These are phyloP conservation scores for Oryctolagus cuniculus DNA, from an alignment of 2,113 vertebrate genomes.

Conservation along the genomic window DNA sequence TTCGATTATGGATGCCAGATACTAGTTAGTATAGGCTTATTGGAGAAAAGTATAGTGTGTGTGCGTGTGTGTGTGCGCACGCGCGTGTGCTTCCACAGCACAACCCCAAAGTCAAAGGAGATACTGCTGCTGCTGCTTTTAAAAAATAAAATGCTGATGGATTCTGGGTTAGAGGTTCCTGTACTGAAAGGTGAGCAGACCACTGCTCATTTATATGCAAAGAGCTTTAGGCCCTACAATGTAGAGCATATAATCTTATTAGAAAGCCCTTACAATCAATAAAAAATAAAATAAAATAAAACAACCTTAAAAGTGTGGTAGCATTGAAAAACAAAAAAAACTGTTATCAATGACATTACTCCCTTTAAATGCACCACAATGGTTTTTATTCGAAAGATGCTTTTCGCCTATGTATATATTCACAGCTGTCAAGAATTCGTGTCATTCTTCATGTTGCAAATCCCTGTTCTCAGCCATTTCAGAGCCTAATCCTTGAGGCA, in stretches of 20 bases:
- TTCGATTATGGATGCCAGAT: background rate
- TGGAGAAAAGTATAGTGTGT: background rate
- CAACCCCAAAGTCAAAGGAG: conserved; percentile 24
- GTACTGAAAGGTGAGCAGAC: conserved; percentile 44
- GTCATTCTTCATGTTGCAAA: conserved; percentile 9
- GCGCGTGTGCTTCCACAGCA: conserved; percentile 11
- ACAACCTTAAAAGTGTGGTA: conserved; percentile 57
- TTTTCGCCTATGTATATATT: background rate
- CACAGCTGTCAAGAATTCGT: conserved; percentile 6
- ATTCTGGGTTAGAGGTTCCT: conserved; percentile 25
- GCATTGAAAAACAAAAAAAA: conserved; percentile 25
- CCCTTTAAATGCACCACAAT: conserved; percentile 36
- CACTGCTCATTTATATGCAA: conserved; percentile 56
- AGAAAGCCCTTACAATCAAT: conserved; percentile 70
- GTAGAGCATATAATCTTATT: conserved; percentile 63
- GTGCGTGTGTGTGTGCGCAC: background rate
- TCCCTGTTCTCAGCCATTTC: conserved; percentile 3
- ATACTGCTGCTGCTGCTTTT: background rate
- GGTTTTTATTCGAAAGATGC: conserved; percentile 54
- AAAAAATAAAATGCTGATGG: conserved; percentile 4
- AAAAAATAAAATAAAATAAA: background rate
- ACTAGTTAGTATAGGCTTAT: background rate
- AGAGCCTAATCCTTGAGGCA: background rate
- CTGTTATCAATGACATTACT: conserved; percentile 63
- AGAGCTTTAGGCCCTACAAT: conserved; percentile 38